phyloP scores from a whole-genome alignment of 2,888 invertebrate species.

The Phyllotreta cruciferae region DNA sequence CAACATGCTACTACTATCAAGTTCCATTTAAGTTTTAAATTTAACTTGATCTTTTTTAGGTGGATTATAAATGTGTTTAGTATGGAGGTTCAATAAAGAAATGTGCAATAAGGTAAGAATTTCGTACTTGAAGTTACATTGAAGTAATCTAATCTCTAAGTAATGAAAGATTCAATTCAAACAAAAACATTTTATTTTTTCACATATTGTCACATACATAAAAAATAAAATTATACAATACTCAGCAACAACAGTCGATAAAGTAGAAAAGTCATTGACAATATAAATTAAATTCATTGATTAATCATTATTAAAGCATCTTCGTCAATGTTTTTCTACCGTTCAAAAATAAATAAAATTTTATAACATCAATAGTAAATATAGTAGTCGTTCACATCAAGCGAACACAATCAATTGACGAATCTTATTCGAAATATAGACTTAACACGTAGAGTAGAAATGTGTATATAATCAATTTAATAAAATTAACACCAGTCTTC shows the following conservation, averaged over 20 bases:
- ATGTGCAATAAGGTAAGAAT: background rate
- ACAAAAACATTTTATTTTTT: slow-evolving; percentile 40
- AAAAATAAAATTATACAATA: slow-evolving; percentile 47
- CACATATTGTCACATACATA: slow-evolving; percentile 39
- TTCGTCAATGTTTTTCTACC: slow-evolving; percentile 29
- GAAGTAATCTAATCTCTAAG: too few relatives aligned
- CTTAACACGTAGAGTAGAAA: slow-evolving; percentile 40
- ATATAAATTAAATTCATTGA: slow-evolving; percentile 8
- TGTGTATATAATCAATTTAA: slow-evolving; percentile 39
- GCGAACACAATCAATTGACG: slow-evolving; percentile 5
- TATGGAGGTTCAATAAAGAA: too few relatives aligned
- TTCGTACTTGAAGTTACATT: too few relatives aligned
- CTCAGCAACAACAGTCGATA: slow-evolving; percentile 37
- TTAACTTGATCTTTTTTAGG: too few relatives aligned
- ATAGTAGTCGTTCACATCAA: background rate
- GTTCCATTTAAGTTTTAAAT: too few relatives aligned
- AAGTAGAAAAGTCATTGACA: slow-evolving; percentile 32
- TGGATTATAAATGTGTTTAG: too few relatives aligned
- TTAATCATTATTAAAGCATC: slow-evolving; percentile 6
- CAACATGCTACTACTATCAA: too few relatives aligned
- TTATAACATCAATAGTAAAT: slow-evolving; percentile 21
- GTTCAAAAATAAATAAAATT: slow-evolving; percentile 34
- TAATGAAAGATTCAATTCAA: slow-evolving; percentile 21
- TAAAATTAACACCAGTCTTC: slow-evolving; percentile 43
- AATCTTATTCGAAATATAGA: slow-evolving; percentile 30